These are phyloP conservation scores for Noctuana brunneofusca DNA, from an alignment of 2,888 invertebrate genomes.

Conservation along the genomic window DNA sequence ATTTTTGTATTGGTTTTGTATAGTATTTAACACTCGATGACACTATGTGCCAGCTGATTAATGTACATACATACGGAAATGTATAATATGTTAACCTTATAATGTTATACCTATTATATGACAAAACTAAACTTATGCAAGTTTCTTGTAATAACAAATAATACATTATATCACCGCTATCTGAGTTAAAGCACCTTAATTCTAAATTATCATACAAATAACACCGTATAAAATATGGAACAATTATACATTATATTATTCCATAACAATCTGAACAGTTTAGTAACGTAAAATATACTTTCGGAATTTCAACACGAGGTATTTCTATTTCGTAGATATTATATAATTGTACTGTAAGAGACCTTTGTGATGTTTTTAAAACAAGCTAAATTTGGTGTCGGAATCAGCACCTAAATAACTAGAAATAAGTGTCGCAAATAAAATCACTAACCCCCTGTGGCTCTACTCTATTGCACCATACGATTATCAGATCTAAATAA, in stretches of 20 bases:
- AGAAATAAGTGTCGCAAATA: conserved; percentile 12
- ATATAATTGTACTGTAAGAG: conserved; percentile 65
- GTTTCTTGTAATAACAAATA: conserved; percentile 45
- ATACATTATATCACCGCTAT: conserved; percentile 69
- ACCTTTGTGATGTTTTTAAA: conserved; percentile 58
- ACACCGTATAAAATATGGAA: conserved; percentile 58
- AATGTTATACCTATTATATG: conserved; percentile 2
- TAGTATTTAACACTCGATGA: too few species aligned
- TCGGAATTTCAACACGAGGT: conserved; percentile 78
- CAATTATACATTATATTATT: conserved; percentile 36
- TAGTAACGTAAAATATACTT: conserved; percentile 70
- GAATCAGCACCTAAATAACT: conserved; percentile 44
- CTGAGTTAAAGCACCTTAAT: conserved; percentile 77
- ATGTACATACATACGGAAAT: too few species aligned
- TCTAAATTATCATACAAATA: conserved; percentile 56
- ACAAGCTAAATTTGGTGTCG: conserved; percentile 45
- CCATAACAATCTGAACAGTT: conserved; percentile 65
- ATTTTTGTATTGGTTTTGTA: too few species aligned
- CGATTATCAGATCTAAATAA: conserved; percentile 72
- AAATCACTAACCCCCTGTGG: conserved; percentile 9
- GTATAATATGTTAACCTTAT: background rate
- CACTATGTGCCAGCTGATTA: too few species aligned
- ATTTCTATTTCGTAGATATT: conserved; percentile 51
- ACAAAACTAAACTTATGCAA: conserved; percentile 44
- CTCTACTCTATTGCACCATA: conserved; percentile 52